These are phyloP conservation scores for Hexactinellida sp. DNA, from an alignment of 37 sponge, comb jelly and placozoan genomes.

Conservation along the genomic window DNA sequence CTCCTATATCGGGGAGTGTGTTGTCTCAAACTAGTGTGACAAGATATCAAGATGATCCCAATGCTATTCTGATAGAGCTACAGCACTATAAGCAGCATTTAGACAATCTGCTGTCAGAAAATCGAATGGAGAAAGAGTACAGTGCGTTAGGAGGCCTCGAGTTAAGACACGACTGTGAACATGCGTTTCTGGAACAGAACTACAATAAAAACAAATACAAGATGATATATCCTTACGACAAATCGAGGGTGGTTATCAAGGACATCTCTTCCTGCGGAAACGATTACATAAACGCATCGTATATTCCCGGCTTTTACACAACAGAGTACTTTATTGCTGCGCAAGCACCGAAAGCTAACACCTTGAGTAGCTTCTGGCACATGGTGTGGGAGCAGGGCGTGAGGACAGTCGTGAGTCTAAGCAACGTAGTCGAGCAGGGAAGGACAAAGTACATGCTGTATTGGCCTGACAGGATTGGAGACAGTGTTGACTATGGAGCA, in stretches of 20 bases:
- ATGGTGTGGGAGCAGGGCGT: neutral
- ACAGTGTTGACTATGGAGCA: neutral
- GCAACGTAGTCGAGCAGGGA: neutral
- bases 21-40: neutral
- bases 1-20: neutral
- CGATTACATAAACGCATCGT: neutral
- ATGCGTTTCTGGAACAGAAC: neutral
- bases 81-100: neutral
- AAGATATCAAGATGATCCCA: neutral
- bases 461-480: neutral
- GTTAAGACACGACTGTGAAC: neutral
- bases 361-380: neutral
- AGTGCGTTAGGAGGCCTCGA: neutral
- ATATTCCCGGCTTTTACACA: neutral
- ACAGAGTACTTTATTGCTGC: neutral
- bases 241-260: neutral
- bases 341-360: slow-evolving; percentile 12
- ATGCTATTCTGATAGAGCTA: neutral
- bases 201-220: neutral
- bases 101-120: neutral
- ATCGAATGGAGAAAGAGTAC: neutral
- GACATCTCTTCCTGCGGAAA: neutral
- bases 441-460: neutral
- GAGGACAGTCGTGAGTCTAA: neutral
- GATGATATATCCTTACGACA: neutral